These are phyloP conservation scores for Lymantria dispar DNA, from an alignment of 2,888 invertebrate species.

Conservation along the genomic window DNA sequence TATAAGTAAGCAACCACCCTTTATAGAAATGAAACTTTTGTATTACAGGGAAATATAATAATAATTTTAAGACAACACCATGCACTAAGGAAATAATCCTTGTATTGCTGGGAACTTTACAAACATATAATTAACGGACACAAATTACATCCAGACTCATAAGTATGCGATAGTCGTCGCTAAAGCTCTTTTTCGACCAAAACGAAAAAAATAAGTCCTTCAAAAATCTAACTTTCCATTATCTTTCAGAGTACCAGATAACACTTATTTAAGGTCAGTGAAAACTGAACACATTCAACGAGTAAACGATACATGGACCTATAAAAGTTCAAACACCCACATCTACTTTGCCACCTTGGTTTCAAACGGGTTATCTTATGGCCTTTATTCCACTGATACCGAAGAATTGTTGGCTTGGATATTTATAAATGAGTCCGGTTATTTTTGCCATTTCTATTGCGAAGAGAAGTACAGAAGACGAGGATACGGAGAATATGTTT, in stretches of 20 bases:
- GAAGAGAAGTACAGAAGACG: slow-evolving; percentile 28
- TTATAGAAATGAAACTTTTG: too few relatives aligned
- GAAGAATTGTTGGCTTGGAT: slow-evolving; percentile 33
- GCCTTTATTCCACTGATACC: slow-evolving; percentile 26
- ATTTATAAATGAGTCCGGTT: slow-evolving; percentile 36
- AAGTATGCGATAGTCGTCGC: too few relatives aligned
- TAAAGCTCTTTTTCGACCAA: too few relatives aligned
- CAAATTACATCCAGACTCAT: too few relatives aligned
- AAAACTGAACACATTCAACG: slow-evolving; percentile 22
- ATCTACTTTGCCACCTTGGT: slow-evolving; percentile 25
- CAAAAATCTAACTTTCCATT: too few relatives aligned
- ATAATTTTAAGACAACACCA: too few relatives aligned
- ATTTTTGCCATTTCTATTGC: slow-evolving; percentile 32
- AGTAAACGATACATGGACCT: slow-evolving; percentile 31
- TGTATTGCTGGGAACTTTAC: too few relatives aligned
- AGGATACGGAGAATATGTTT: slow-evolving; percentile 32
- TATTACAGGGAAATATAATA: too few relatives aligned
- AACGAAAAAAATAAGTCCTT: too few relatives aligned
- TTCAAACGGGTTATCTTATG: slow-evolving; percentile 26
- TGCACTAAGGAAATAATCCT: too few relatives aligned
- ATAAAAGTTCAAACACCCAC: slow-evolving; percentile 14
- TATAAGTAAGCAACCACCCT: too few relatives aligned
- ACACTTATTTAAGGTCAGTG: slow-evolving; percentile 25
- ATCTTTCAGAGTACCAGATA: slow-evolving; percentile 21
- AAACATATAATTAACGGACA: too few relatives aligned